These are phyloP conservation scores for Myrmecobius fasciatus DNA, from an alignment of 2,113 vertebrate species.

Conservation along the genomic window DNA sequence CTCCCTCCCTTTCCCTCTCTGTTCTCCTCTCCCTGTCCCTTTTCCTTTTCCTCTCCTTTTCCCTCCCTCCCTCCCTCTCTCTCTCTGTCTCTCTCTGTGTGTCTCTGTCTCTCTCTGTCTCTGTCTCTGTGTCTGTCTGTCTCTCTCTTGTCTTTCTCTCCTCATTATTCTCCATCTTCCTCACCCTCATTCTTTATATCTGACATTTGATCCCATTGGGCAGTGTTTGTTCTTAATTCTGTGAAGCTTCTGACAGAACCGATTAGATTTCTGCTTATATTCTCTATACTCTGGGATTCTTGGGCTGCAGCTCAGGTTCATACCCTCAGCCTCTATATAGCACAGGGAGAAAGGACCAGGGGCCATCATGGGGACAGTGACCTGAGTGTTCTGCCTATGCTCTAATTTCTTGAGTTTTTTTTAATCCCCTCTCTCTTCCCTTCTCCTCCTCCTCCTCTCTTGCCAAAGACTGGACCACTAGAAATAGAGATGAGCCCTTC, in stretches of 20 bases:
- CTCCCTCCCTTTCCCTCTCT: too few relatives aligned
- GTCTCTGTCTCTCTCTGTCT: rapidly evolving
- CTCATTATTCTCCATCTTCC: background rate
- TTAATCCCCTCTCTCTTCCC: background rate
- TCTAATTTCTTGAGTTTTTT: background rate
- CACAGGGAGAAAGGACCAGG: background rate
- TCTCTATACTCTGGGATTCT: background rate
- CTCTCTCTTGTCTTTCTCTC: background rate
- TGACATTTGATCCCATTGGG: conserved; percentile 38
- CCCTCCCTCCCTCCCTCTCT: background rate
- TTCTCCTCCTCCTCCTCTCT: background rate
- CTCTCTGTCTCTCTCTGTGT: background rate
- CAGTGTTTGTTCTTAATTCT: conserved; percentile 33
- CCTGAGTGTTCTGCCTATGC: background rate
- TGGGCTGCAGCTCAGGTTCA: background rate
- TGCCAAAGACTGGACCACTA: background rate
- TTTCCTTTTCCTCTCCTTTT: too few relatives aligned
- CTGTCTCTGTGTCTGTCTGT: too few relatives aligned
- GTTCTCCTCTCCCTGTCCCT: too few relatives aligned
- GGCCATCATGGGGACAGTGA: background rate
- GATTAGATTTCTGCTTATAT: background rate
- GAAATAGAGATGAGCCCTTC: background rate
- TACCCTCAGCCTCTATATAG: background rate
- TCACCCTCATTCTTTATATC: conserved; percentile 29
- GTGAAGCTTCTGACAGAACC: conserved; percentile 10